Base-by-base conservation (phyloP, 2,113 vertebrate species). In the Oreotrochilus melanogaster region DNA sequence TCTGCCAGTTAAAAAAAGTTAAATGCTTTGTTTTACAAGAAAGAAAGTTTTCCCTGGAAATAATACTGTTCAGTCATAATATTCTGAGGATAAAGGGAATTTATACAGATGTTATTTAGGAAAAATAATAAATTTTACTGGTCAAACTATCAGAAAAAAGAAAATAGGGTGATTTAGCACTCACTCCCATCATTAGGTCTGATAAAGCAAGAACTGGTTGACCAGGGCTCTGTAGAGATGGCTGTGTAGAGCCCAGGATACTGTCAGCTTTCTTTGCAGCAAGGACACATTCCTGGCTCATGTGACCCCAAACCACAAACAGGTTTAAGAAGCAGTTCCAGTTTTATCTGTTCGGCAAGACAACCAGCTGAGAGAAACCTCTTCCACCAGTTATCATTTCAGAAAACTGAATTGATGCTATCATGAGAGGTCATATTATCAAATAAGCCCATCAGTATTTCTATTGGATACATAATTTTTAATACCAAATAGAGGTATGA, bases 221-320 rank as follows among this genome's bases (percentile, higher is more conserved):
- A 28, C 56, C 6, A 3, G 17, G 35, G 58, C 18, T 11, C 27
- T 3, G 10, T 18, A 14, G 39, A 25, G 19, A 11, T 3, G 35
- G 7, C 9, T 56, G 39, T 11, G 39, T 39, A 39, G 39, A 39
- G 42, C 25, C 43, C 61, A 58, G 21, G 9, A 42, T 25, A 47
- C 10, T 1, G 0, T 7, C 37, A 42, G 10, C 30, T 30, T 75
- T 42, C 50, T 75, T 33, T 70, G 51, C 0, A 0, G 30, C 25
- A 54, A 70, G 31, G n/a, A 9, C 25, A 65, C 7, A 2, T 27
- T 30, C 22, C 28, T 50, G 33, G 33, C 17, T 48, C 6, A 6
- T 3, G 14, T 18, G 39, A 45, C 35, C 33, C 11, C 39, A 74
- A 92, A 30, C 8, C 10, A 28, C 5, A 65, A 54, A 33, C 5